Percentiles rank a stretch among this genome's conserved stretches.
phyloP scores from a whole-genome alignment of 2,113 vertebrate species.

The Rhinolophus sinicus region DNA sequence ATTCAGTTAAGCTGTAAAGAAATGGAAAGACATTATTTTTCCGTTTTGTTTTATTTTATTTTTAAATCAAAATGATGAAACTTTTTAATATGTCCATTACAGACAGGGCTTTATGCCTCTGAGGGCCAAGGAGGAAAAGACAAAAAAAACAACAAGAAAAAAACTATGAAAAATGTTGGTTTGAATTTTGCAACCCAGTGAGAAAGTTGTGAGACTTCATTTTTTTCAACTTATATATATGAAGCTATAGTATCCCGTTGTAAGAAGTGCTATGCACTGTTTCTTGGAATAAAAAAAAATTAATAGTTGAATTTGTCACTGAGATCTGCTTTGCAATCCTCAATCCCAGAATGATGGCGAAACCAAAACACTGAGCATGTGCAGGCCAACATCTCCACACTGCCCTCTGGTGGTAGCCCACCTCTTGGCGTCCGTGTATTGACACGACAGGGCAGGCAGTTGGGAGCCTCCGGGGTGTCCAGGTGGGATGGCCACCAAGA shows the following conservation, averaged over 20 bases:
- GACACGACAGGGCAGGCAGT: accelerated
- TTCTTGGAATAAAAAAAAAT: background rate
- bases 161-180: background rate
- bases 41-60: background rate
- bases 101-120: background rate
- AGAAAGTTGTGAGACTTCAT: background rate
- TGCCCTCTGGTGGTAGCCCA: conserved; percentile 61
- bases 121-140: background rate
- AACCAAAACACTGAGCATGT: conserved; percentile 28
- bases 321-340: background rate
- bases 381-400: conserved; percentile 42
- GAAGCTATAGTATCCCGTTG: background rate
- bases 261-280: background rate
- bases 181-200: background rate
- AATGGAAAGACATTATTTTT: background rate
- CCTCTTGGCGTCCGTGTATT: background rate
- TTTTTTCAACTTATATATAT: background rate
- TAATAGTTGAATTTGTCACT: background rate
- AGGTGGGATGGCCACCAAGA: background rate
- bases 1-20: background rate
- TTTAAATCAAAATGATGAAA: background rate
- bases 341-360: background rate
- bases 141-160: background rate
- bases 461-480: background rate
- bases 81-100: background rate